These are phyloP conservation scores for Cactoblastis cactorum DNA, from an alignment of 2,888 invertebrate genomes.

Conservation along the genomic window DNA sequence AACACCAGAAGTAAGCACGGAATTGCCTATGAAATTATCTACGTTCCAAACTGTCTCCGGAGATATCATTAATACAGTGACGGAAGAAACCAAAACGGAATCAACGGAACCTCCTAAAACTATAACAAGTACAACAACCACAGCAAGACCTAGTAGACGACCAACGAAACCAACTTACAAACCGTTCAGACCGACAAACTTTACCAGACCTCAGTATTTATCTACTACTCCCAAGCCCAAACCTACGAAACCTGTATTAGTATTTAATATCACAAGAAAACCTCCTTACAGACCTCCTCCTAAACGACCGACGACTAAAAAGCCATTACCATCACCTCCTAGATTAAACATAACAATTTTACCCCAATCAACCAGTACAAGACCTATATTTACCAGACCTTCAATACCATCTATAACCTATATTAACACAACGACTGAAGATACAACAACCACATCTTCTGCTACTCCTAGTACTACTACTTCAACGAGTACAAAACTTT, in stretches of 20 bases:
- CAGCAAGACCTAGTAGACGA: slow-evolving; percentile 40
- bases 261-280: slow-evolving; percentile 58
- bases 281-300: slow-evolving; percentile 56
- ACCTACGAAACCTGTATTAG: slow-evolving; percentile 52
- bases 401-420: slow-evolving; percentile 56
- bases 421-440: slow-evolving; percentile 52
- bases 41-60: slow-evolving; percentile 87
- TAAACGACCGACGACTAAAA: slow-evolving; percentile 56
- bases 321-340: slow-evolving; percentile 64
- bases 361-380: slow-evolving; percentile 62
- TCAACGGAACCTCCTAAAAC: slow-evolving; percentile 22
- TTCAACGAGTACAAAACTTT: slow-evolving; percentile 27
- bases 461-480: slow-evolving; percentile 24
- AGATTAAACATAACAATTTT: slow-evolving; percentile 66
- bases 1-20: slow-evolving; percentile 49
- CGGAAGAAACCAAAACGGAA: slow-evolving; percentile 38
- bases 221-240: slow-evolving; percentile 51
- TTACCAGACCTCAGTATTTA: slow-evolving; percentile 53
- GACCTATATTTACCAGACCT: slow-evolving; percentile 59
- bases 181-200: slow-evolving; percentile 56
- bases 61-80: slow-evolving; percentile 39
- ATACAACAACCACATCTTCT: slow-evolving; percentile 31
- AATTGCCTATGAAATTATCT: slow-evolving; percentile 79
- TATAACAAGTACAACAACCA: slow-evolving; percentile 26
- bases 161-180: slow-evolving; percentile 56